These are phyloP conservation scores for Stomatorhinus walkeri DNA, from an alignment of 2,797 vertebrate species.

Conservation along the genomic window DNA sequence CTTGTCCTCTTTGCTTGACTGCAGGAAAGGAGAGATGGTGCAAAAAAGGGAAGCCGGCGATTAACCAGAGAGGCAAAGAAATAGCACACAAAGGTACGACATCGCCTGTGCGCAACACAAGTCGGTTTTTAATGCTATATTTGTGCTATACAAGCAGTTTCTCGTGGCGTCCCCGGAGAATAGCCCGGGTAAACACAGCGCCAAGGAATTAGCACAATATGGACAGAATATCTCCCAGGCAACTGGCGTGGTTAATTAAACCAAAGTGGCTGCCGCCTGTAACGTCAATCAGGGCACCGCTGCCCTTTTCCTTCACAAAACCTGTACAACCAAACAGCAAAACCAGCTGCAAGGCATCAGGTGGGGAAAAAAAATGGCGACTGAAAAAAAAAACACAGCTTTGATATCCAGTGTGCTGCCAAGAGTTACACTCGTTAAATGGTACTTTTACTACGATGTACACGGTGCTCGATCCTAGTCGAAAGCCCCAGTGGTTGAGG, in stretches of 20 bases:
- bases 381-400: neutral
- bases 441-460: neutral
- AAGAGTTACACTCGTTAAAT: neutral
- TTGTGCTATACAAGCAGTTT: neutral
- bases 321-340: neutral
- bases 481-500: neutral
- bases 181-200: neutral
- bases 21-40: constrained; percentile 33
- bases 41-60: neutral
- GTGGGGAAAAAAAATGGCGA: neutral
- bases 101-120: no score
- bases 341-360: neutral
- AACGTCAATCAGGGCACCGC: neutral
- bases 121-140: neutral
- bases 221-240: neutral
- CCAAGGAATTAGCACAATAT: no score
- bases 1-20: constrained; percentile 98
- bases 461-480: neutral
- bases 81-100: constrained; percentile 20
- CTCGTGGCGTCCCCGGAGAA: neutral
- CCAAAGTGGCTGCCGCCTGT: neutral
- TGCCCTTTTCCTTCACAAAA: neutral
- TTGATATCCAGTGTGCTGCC: neutral
- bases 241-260: neutral
- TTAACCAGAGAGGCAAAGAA: constrained; percentile 18